Evolutionary conservation across 1,140 invertebrate genomes (phyloP), one percentile per base, ranked within the genome.

Genomic region (Phthorimaea operculella): DNA sequence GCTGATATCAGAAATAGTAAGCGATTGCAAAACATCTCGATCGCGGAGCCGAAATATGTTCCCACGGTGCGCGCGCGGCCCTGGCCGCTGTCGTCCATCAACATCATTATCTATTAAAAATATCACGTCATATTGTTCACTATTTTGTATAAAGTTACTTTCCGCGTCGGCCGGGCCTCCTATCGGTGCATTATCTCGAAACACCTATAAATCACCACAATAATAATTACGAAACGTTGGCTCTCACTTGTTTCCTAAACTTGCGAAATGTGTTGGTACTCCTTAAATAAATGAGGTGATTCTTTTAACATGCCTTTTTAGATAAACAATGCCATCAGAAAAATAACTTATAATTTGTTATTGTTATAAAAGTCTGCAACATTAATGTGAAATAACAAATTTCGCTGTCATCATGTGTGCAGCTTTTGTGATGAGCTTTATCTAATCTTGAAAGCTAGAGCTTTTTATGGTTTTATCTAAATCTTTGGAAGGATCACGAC

Each of bases 41-140:
- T 71, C 66, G 59, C 65, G 57, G 54, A 66, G 60, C 65, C 67
- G 63, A 74, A 74, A 73, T 72, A 71, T 71, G 60, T 84, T 84
- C 81, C 79, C 81, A 84, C 79, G 79, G 68, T 72, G 71, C 59
- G 65, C 63, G 65, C 64, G 68, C 61, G 64, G 57, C 72, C 48
- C 3, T 1, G 60, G 63, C 63, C 65, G 69, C 70, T 76, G 76
- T 78, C 78, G 76, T 81, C 68, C 76, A 79, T 81, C 78, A 84
- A 77, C 70, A 76, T 80, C 73, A 77, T 82, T 82, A 83, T 83
- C 79, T 83, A 80, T 80, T 80, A 85, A 85, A 84, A 82, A 80
- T 79, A 83, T 83, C 79, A 69, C 76, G 74, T 82, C 79, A 84
- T 79, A 80, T 80, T 82, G 73, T 83, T 79, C 73, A 68, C 77